Evolutionary conservation across 2,113 vertebrate species (phyloP), one percentile per base, ranked within the genome.

Genomic region (Silurus glanis): DNA sequence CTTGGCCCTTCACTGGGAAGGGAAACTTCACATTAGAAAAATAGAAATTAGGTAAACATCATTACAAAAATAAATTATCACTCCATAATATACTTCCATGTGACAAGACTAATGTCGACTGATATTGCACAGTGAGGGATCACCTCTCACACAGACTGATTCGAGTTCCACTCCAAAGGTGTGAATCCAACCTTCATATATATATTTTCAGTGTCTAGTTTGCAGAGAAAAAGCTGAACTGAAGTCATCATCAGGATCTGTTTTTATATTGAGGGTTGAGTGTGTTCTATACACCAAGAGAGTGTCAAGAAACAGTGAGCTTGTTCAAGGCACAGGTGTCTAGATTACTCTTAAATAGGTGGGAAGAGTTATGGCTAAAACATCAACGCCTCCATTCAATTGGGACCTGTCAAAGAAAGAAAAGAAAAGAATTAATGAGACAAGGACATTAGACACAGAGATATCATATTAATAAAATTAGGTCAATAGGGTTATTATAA

Each of bases 41-140:
- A 95, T 95, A 94, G 84, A 94, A 92, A 92, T 92, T 90, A 93
- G 92, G 92, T 91, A 90, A 92, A 91, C 88, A 83, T 91, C 21
- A 10, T 93, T 94, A 94, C 86, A 94, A 94, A 95, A 95, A 95
- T 94, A 94, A 93, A 93, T 67, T 85, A 87, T 89, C 3, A 47
- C 67, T 92, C 90, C 90, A 89, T 61, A 89, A 89, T 93, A 88
- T 85, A 90, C 87, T 84, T 91, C 92, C 92, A 93, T 91, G 89
- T 12, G 87, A 93, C 87, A 89, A 86, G 91, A 85, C 56, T 86
- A 86, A 91, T 72, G 89, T 87, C 16, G 67, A 91, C 84, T 80
- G 89, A 92, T 94, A 91, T 93, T 94, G 94, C 92, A 95, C 92
- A 92, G 92, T 79, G 53, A 92, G 85, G 88, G 91, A 89, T 90